Conservation (phyloP, 2,888 invertebrate species). For the Amblyteles armatorius region DNA sequence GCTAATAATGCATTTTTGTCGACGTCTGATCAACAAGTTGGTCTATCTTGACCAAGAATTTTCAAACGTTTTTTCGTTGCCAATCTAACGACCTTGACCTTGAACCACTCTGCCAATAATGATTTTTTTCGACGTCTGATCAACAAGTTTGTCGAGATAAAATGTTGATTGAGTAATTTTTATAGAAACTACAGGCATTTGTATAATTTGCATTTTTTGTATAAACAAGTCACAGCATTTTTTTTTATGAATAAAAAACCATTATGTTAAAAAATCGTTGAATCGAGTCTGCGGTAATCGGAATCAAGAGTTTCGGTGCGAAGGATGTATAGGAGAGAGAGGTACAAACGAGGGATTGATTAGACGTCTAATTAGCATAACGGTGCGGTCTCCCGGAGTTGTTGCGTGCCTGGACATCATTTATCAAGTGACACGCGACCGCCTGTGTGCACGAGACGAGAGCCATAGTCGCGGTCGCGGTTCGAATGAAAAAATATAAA, state of each 20-base stretch:
- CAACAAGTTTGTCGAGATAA: background rate
- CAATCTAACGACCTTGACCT: background rate
- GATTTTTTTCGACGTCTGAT: background rate
- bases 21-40: background rate
- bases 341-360: conserved; percentile 74
- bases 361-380: conserved; percentile 79
- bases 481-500: conserved; percentile 57
- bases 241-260: background rate
- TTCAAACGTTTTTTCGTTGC: no score
- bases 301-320: background rate
- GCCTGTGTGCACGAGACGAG: conserved; percentile 63
- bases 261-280: background rate
- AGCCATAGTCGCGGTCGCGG: conserved; percentile 40
- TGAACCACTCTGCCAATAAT: background rate
- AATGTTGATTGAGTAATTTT: background rate
- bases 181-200: background rate
- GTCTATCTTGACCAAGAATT: background rate
- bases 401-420: conserved; percentile 75
- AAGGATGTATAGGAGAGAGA: background rate
- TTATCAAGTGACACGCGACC: conserved; percentile 74
- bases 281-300: background rate
- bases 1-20: background rate
- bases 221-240: no score
- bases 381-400: conserved; percentile 62
- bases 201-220: no score